Base-by-base conservation (phyloP, 2,797 vertebrate species). In the Spinibarbus caldwelli region DNA sequence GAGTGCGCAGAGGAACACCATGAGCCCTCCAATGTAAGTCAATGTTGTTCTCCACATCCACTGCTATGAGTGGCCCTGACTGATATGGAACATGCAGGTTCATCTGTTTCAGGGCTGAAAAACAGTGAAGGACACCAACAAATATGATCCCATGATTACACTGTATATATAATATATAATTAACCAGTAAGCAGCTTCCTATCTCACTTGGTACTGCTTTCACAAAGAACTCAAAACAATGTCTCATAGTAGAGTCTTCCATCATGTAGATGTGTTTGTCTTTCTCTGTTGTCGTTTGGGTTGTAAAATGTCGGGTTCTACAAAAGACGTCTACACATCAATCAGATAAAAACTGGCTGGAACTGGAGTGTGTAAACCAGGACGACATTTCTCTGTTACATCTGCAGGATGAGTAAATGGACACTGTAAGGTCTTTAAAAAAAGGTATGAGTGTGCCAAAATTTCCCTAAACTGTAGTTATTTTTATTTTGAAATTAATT, bases 311-410 rank as follows among this genome's bases (percentile, higher is more conserved):
- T 0, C 5, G 47, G 5, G 47, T 49, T 5, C 47, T 49, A 49
- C 47, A 78, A 45, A 15, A 80, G 29, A 17, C 0, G 85, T 82
- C 93, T 92, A 93, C 23, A 26, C 52, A 9, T 91, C 87, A n/a
- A 87, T 34, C 36, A 90, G 64, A 83, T 92, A 94, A 88, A 93
- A 93, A 4, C 92, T 93, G 31, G 92, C 89, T n/a, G 90, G 89
- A 49, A 89, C 85, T n/a, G 90, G 87, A n/a, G 82, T 86, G 14
- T 80, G 72, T 14, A 90, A 57, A 82, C 84, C 85, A 34, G 88
- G 87, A 7, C 0, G 47, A 47, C 90, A 91, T 47, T 78, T 86
- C 43, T 68, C 14, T 21, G 9, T 72, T 43, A 34, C 45, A 47
- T 62, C 85, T 85, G 41, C 6, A 79, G 2, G 68, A 47, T 1